phyloP scores from a whole-genome alignment of 2,797 vertebrate species.

The Leptoclinus maculatus region DNA sequence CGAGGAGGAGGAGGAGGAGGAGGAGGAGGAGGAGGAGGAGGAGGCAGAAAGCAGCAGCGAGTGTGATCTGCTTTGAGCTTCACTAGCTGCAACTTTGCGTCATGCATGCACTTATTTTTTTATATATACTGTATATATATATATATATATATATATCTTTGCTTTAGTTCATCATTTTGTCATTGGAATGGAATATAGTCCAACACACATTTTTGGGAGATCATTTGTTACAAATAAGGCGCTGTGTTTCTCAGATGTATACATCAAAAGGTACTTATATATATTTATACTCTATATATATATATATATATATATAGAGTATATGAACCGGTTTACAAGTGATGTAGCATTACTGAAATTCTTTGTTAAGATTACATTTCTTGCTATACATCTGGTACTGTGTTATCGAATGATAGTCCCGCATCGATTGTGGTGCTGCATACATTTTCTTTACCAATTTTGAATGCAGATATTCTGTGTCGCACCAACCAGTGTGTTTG shows the following conservation, averaged over 20 bases:
- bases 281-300: conserved; percentile 1
- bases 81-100: conserved; percentile 45
- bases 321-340: conserved; percentile 19
- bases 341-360: conserved; percentile 37
- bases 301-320: too few species aligned
- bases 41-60: conserved; percentile 16
- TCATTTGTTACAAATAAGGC: conserved; percentile 11
- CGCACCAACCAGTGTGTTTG: background rate
- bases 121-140: background rate
- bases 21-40: too few species aligned
- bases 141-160: background rate
- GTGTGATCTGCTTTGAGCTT: conserved; percentile 12
- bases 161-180: background rate
- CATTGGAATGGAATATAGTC: conserved; percentile 3
- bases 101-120: conserved; percentile 74
- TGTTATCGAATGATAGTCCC: conserved; percentile 12
- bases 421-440: conserved; percentile 2
- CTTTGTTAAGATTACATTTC: conserved; percentile 31
- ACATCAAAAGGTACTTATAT: conserved; percentile 46
- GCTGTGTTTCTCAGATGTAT: conserved; percentile 39
- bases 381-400: conserved; percentile 48
- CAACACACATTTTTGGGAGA: conserved; percentile 42
- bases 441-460: conserved; percentile 7
- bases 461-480: conserved; percentile 5
- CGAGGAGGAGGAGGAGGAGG: too few species aligned